Conservation (phyloP, 2,888 invertebrate genomes). For the Gymnoscelis rufifasciata region DNA sequence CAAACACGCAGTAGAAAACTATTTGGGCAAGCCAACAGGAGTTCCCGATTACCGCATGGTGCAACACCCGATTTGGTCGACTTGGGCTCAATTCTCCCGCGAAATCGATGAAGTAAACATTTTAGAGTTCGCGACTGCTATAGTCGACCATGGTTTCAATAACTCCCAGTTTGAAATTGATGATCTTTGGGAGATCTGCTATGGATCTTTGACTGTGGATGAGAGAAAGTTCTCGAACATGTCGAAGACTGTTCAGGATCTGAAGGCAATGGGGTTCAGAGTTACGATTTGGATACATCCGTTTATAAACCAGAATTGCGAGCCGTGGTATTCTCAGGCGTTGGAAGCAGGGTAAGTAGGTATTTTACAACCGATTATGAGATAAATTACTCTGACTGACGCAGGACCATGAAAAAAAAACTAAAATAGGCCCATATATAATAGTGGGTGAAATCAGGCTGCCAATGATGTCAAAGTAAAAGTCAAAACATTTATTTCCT, state of each 20-base stretch:
- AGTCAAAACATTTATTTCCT: too few species aligned
- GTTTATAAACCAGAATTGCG: slow-evolving; percentile 87
- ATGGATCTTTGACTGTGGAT: slow-evolving; percentile 88
- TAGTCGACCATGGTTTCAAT: slow-evolving; percentile 80
- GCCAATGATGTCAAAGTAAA: too few species aligned
- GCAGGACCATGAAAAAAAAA: too few species aligned
- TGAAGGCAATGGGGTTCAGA: slow-evolving; percentile 83
- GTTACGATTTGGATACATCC: slow-evolving; percentile 93
- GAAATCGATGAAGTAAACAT: slow-evolving; percentile 81
- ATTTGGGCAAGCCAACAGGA: slow-evolving; percentile 81
- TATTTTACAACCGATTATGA: too few species aligned
- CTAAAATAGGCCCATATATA: too few species aligned
- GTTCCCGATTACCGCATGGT: slow-evolving; percentile 85
- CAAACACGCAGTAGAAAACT: slow-evolving; percentile 78
- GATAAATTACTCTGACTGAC: too few species aligned
- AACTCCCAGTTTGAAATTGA: slow-evolving; percentile 91
- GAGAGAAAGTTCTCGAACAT: slow-evolving; percentile 84
- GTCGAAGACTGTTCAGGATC: slow-evolving; percentile 74
- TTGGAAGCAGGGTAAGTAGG: slow-evolving; percentile 70
- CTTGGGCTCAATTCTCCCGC: slow-evolving; percentile 87
- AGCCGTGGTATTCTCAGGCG: slow-evolving; percentile 79
- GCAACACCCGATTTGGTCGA: slow-evolving; percentile 91
- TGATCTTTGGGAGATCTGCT: slow-evolving; percentile 91
- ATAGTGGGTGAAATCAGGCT: too few species aligned
- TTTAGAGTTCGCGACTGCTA: slow-evolving; percentile 82